A percentile compares a stretch with the other conserved stretches of the same genome.
Conservation (phyloP, 2,797 vertebrate species). For the Lagodon rhomboides region DNA sequence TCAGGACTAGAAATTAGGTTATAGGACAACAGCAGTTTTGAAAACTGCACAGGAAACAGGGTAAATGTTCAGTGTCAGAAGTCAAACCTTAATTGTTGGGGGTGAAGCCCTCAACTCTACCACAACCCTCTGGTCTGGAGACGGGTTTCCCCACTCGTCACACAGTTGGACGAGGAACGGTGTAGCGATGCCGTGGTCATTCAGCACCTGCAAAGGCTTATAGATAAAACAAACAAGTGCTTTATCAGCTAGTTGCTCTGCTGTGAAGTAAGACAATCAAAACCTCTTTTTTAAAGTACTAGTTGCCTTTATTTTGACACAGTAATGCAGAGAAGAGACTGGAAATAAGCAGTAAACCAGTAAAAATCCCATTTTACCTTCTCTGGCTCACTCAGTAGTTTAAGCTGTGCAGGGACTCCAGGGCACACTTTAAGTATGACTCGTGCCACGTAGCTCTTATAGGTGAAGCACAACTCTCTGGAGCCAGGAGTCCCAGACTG, state of each 20-base stretch:
- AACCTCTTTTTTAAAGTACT: neutral
- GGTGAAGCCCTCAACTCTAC: conserved; percentile 61
- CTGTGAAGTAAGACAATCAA: neutral
- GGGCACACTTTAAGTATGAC: conserved; percentile 85
- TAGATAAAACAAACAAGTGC: conserved; percentile 4
- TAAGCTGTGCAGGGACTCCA: conserved; percentile 88
- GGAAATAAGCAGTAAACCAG: neutral
- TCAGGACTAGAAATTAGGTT: too few species aligned
- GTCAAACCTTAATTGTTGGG: conserved; percentile 69
- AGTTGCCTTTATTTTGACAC: neutral
- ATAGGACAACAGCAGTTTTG: too few species aligned
- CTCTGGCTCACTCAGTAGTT: conserved; percentile 84
- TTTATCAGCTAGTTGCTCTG: neutral
- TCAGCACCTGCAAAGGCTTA: conserved; percentile 90
- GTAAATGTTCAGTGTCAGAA: neutral
- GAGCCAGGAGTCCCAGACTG: conserved; percentile 82
- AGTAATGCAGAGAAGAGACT: neutral
- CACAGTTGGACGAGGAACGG: conserved; percentile 89
- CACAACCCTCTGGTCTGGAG: conserved; percentile 85
- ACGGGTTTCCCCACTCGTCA: conserved; percentile 91
- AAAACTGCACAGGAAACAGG: neutral
- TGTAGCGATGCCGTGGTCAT: conserved; percentile 84
- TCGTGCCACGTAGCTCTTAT: conserved; percentile 83
- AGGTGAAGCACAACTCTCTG: conserved; percentile 91
- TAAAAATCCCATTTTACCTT: conserved; percentile 73